Evolutionary conservation across 2,113 vertebrate genomes (phyloP).

Genomic region (Triplophysa tibetana): DNA sequence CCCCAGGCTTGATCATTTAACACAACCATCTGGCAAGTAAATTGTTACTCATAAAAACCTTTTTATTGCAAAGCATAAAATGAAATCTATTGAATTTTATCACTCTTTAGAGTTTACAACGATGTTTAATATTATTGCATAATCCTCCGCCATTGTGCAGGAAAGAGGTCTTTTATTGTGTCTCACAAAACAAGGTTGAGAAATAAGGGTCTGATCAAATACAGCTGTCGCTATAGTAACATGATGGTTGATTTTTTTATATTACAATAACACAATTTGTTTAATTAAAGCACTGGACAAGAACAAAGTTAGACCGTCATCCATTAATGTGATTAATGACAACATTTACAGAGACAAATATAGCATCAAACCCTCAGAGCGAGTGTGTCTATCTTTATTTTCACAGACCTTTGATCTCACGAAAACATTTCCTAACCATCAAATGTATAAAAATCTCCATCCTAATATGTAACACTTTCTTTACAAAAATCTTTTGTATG

Average conservation of each 20-base stretch:
- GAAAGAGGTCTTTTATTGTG: not conserved
- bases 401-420: not conserved
- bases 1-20: too few relatives aligned
- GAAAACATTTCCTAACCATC: not conserved
- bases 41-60: too few relatives aligned
- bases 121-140: not conserved
- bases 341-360: constrained; percentile 5
- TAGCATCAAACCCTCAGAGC: not conserved
- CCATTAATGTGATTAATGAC: not conserved
- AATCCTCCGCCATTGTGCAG: not conserved
- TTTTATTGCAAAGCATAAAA: too few relatives aligned
- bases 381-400: constrained; percentile 7
- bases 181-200: not conserved
- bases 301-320: not conserved
- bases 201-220: not conserved
- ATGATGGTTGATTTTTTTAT: not conserved
- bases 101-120: too few relatives aligned
- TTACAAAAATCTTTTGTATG: not conserved
- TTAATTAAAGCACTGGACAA: not conserved
- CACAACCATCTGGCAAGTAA: too few relatives aligned
- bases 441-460: too few relatives aligned
- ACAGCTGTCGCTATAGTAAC: not conserved
- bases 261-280: not conserved
- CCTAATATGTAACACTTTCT: not conserved
- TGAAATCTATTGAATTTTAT: too few relatives aligned